Evolutionary conservation across 1,140 invertebrate genomes (phyloP).

Genomic region (Elymnias hypermnestra): DNA sequence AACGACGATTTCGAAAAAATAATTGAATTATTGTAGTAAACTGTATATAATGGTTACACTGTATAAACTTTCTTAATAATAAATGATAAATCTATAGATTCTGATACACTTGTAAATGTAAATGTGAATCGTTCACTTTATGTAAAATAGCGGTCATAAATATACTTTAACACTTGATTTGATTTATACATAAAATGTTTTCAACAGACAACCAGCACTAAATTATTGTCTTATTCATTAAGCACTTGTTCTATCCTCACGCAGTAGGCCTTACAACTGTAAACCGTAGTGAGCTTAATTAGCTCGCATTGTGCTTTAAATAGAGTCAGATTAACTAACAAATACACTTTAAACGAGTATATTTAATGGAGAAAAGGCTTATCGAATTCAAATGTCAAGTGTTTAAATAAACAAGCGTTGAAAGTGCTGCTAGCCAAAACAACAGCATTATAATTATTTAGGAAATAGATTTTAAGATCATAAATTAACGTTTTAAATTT

Average conservation of each 20-base stretch:
- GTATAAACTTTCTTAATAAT: too few relatives aligned
- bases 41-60: too few relatives aligned
- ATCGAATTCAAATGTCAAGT: not conserved
- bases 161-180: not conserved
- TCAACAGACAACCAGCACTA: slow-evolving; percentile 1
- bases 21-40: too few relatives aligned
- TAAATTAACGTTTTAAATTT: too few relatives aligned
- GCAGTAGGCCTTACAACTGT: not conserved
- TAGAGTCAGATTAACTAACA: slow-evolving; percentile 18
- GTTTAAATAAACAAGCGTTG: too few relatives aligned
- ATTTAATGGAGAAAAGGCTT: not conserved
- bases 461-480: too few relatives aligned
- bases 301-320: slow-evolving; percentile 15
- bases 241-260: slow-evolving; percentile 4
- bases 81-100: too few relatives aligned
- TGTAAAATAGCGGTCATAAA: not conserved
- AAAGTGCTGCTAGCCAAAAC: too few relatives aligned
- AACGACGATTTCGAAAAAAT: too few relatives aligned
- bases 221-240: slow-evolving; percentile 17
- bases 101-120: not conserved
- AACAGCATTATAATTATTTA: too few relatives aligned
- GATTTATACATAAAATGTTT: slow-evolving; percentile 1
- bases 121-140: not conserved
- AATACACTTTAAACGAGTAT: slow-evolving; percentile 6
- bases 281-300: slow-evolving; percentile 14